Percentiles rank a stretch among this genome's conserved stretches.
These are phyloP conservation scores for Polyodon spathula DNA, from an alignment of 2,113 vertebrate species.

Conservation along the genomic window DNA sequence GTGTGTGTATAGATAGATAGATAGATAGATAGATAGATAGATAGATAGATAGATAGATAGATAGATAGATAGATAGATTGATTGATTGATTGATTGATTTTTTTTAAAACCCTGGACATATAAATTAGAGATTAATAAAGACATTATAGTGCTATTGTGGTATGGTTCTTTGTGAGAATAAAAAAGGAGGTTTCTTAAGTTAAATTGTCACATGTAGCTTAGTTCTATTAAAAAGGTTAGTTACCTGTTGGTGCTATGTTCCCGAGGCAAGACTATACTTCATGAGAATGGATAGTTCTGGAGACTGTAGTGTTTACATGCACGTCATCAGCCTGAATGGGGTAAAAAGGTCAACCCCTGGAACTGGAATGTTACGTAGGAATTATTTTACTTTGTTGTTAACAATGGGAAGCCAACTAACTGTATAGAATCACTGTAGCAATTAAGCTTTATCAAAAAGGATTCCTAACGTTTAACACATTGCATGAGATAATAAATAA, in stretches of 20 bases:
- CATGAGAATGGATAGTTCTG: conserved; percentile 32
- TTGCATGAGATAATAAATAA: not conserved
- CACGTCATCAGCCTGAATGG: conserved; percentile 51
- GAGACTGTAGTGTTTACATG: conserved; percentile 57
- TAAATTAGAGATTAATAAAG: not conserved
- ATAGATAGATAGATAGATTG: too few relatives aligned
- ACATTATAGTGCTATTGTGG: not conserved
- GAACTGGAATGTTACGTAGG: conserved; percentile 54
- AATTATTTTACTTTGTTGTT: conserved; percentile 1
- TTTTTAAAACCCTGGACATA: too few relatives aligned
- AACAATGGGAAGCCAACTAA: too few relatives aligned
- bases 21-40: not conserved
- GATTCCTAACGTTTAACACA: not conserved
- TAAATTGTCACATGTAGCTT: not conserved
- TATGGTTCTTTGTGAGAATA: not conserved
- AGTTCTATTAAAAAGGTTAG: not conserved
- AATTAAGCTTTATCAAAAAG: not conserved
- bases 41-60: conserved; percentile 1
- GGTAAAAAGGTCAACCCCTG: conserved; percentile 75
- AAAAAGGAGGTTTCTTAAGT: not conserved
- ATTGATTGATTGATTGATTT: too few relatives aligned
- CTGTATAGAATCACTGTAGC: not conserved
- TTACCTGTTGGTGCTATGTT: not conserved
- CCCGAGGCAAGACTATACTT: too few relatives aligned
- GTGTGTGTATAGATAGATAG: too few relatives aligned